Evolutionary conservation across 2,888 invertebrate species (phyloP).

Genomic region (Endotricha flammealis): DNA sequence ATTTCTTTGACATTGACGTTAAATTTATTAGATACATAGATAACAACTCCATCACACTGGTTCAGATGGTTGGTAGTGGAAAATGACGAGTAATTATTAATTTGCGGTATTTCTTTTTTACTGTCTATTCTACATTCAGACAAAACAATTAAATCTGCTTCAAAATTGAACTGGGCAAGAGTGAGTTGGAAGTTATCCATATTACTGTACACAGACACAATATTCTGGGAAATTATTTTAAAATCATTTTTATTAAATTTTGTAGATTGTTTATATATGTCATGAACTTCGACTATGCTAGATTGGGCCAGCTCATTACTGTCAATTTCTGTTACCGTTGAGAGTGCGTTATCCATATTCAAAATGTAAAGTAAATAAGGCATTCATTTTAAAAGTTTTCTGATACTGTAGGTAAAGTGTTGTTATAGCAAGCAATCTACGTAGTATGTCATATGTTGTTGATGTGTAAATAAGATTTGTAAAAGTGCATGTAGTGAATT

Average conservation of each 20-base stretch:
- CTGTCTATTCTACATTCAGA: constrained; percentile 2
- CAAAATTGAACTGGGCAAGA: background rate
- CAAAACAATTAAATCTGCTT: background rate
- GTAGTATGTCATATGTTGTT: background rate
- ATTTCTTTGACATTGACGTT: constrained; percentile 2
- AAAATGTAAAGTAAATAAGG: background rate
- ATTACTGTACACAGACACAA: background rate
- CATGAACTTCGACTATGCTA: background rate
- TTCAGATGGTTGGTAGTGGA: constrained; percentile 2
- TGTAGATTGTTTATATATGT: background rate
- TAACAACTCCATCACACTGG: constrained; percentile 10
- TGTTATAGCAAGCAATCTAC: background rate
- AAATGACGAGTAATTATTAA: background rate
- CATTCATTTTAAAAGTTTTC: background rate
- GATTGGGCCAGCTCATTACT: background rate
- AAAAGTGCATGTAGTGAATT: background rate
- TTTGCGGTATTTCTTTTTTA: background rate
- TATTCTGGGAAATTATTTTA: constrained; percentile 1
- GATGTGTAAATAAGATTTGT: background rate
- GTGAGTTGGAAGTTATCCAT: background rate
- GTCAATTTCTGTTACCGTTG: constrained; percentile 5
- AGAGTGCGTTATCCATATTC: constrained; percentile 2
- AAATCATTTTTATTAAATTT: constrained; percentile 2
- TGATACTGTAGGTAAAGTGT: background rate
- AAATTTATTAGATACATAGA: constrained; percentile 1